These are phyloP conservation scores for Psammodynastes pulverulentus DNA, from an alignment of 2,113 vertebrate species.

Conservation along the genomic window DNA sequence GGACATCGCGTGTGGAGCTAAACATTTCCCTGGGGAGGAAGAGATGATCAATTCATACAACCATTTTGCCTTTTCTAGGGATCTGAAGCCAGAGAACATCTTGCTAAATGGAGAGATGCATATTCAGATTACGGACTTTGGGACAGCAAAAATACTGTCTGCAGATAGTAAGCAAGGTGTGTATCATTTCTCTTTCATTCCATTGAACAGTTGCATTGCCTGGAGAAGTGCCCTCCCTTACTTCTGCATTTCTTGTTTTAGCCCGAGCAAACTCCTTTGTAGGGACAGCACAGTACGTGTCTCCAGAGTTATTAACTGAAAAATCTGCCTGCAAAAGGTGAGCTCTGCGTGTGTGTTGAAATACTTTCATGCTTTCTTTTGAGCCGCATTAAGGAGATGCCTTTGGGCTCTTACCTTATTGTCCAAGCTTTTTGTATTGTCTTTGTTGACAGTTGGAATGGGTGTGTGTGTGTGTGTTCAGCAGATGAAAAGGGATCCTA, in stretches of 20 bases:
- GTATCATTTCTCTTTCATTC: background rate
- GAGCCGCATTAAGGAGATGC: background rate
- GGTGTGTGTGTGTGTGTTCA: background rate
- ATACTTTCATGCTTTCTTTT: background rate
- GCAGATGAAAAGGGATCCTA: background rate
- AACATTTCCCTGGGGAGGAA: background rate
- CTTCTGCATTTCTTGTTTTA: constrained; percentile 34
- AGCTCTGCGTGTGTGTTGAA: constrained; percentile 30
- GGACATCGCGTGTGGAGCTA: background rate
- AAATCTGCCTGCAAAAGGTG: constrained; percentile 99
- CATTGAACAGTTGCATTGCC: background rate
- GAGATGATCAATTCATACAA: background rate
- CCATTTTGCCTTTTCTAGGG: constrained; percentile 74
- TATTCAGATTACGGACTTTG: constrained; percentile 99
- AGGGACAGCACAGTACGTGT: constrained; percentile 97
- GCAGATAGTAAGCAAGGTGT: constrained; percentile 94
- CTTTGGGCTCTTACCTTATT: background rate
- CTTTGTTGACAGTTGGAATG: background rate
- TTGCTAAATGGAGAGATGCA: constrained; percentile 98
- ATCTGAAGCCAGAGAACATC: constrained; percentile 98
- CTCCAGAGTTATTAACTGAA: constrained; percentile 95
- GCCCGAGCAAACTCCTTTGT: constrained; percentile 98
- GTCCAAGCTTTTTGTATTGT: background rate
- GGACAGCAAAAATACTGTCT: constrained; percentile 94
- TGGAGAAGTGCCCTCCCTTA: background rate